Percentiles rank a stretch among this genome's conserved stretches.
These are phyloP conservation scores for Theropithecus gelada DNA, from an alignment of 2,113 vertebrate genomes.

Conservation along the genomic window DNA sequence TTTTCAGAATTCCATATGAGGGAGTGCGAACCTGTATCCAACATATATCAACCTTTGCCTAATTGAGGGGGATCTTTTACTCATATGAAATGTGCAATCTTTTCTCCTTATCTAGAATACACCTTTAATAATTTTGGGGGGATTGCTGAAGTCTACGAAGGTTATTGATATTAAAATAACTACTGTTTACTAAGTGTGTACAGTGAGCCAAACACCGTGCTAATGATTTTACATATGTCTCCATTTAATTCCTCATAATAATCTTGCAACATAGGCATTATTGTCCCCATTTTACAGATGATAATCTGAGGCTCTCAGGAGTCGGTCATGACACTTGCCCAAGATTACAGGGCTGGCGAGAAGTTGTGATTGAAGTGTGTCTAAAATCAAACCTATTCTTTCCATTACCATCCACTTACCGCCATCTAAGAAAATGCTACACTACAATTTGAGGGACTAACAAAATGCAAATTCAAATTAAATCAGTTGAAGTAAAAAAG, in stretches of 20 bases:
- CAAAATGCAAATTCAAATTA: conserved; percentile 30
- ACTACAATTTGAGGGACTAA: neutral
- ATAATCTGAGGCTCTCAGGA: neutral
- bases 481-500: neutral
- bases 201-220: neutral
- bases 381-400: conserved; percentile 3
- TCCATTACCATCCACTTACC: neutral
- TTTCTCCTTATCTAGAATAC: conserved; percentile 15
- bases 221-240: neutral
- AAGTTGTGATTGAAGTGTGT: neutral
- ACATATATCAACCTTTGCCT: neutral
- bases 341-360: neutral
- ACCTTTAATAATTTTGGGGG: conserved; percentile 23
- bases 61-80: neutral
- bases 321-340: neutral
- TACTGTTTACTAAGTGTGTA: neutral
- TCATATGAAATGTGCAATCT: neutral
- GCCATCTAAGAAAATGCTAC: neutral
- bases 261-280: neutral
- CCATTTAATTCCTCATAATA: conserved; percentile 1
- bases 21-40: neutral
- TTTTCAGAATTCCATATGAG: neutral
- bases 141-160: neutral
- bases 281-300: neutral
- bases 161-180: conserved; percentile 30